Percentiles rank a stretch among this genome's conserved stretches.
Conservation (phyloP, 2,113 vertebrate species). For the Polypterus bichir region DNA sequence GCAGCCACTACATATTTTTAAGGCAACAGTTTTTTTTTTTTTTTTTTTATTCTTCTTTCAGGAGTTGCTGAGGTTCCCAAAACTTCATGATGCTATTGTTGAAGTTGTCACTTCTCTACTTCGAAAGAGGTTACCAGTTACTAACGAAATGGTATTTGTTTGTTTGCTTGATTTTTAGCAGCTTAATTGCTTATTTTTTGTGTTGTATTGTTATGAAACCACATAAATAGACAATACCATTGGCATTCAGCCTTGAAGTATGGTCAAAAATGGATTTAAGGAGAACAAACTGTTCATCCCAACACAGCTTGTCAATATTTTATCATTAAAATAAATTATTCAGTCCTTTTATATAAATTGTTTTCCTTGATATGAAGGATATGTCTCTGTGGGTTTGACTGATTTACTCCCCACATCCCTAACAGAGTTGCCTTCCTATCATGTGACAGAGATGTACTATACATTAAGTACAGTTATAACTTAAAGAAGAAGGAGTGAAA, state of each 20-base stretch:
- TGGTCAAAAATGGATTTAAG: neutral
- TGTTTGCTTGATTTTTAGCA: neutral
- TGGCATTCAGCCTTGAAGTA: neutral
- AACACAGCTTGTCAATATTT: too few species aligned
- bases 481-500: too few species aligned
- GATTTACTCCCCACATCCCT: too few species aligned
- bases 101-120: slow-evolving; percentile 94
- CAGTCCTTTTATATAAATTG: neutral
- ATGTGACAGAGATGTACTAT: too few species aligned
- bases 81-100: slow-evolving; percentile 95
- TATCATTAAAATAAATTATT: neutral
- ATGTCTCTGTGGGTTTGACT: too few species aligned
- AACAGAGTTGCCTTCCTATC: too few species aligned
- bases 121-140: slow-evolving; percentile 81
- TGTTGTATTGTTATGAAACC: neutral
- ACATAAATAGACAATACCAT: neutral
- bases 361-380: neutral
- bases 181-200: neutral
- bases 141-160: slow-evolving; percentile 87
- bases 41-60: slow-evolving; percentile 28
- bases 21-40: neutral
- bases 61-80: slow-evolving; percentile 91
- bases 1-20: neutral
- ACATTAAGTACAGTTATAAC: too few species aligned
- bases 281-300: too few species aligned